Evolutionary conservation across 2,888 invertebrate genomes (phyloP).

Genomic region (Stenodera caucasica): DNA sequence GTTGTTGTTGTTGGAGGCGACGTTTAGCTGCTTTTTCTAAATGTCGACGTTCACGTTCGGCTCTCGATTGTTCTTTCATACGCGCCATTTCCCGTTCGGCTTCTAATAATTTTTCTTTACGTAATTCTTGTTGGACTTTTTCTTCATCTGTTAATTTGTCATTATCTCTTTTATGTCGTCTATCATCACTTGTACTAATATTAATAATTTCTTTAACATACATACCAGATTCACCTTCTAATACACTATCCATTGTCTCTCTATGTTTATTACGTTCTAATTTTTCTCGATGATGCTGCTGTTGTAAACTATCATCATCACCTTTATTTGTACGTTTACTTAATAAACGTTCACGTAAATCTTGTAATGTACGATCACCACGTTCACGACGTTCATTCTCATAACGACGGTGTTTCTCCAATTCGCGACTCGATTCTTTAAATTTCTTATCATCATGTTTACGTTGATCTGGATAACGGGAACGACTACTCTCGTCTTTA

Average conservation of each 20-base stretch:
- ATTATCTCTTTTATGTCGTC: slow-evolving; percentile 50
- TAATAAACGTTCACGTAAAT: slow-evolving; percentile 72
- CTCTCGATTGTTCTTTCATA: slow-evolving; percentile 73
- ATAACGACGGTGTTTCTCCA: slow-evolving; percentile 48
- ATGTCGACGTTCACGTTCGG: slow-evolving; percentile 74
- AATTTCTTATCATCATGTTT: slow-evolving; percentile 49
- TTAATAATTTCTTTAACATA: slow-evolving; percentile 56
- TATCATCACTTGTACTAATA: slow-evolving; percentile 49
- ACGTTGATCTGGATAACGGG: slow-evolving; percentile 45
- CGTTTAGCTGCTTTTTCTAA: slow-evolving; percentile 52
- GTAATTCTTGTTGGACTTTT: slow-evolving; percentile 57
- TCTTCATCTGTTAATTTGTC: slow-evolving; percentile 51
- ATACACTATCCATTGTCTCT: slow-evolving; percentile 45
- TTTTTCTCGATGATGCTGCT: slow-evolving; percentile 38
- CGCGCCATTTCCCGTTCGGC: slow-evolving; percentile 78
- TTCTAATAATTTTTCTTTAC: slow-evolving; percentile 70
- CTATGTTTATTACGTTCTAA: slow-evolving; percentile 35
- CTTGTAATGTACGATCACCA: slow-evolving; percentile 70
- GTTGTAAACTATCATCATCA: slow-evolving; percentile 45
- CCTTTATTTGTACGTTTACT: slow-evolving; percentile 72
- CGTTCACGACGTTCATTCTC: slow-evolving; percentile 57
- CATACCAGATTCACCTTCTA: slow-evolving; percentile 53
- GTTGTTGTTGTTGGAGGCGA: slow-evolving; percentile 35
- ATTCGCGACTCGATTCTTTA: slow-evolving; percentile 40
- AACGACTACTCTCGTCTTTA: slow-evolving; percentile 41